Evolutionary conservation across 2,797 vertebrate species (phyloP).

Genomic region (Strix occidentalis): DNA sequence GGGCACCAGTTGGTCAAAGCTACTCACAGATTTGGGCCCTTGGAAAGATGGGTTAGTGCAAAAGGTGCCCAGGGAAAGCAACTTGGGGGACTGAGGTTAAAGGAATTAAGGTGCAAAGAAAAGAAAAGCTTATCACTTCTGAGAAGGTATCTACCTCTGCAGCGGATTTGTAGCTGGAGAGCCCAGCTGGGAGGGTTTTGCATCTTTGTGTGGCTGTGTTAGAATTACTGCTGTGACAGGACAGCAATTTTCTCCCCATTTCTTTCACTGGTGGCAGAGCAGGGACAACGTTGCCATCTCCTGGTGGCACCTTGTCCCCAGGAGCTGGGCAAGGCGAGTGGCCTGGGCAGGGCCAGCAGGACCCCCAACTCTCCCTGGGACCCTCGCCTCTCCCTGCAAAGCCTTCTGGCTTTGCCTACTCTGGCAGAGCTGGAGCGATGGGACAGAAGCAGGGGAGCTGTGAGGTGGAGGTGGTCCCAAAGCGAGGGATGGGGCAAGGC

Average conservation of each 20-base stretch:
- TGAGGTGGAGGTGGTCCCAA: neutral
- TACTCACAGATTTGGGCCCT: neutral
- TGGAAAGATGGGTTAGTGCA: neutral
- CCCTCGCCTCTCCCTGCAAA: neutral
- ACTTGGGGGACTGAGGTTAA: neutral
- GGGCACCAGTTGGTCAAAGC: neutral
- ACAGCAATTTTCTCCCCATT: fast-evolving
- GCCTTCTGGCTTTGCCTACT: neutral
- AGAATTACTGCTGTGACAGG: fast-evolving
- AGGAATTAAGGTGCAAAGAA: neutral
- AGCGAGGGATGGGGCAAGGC: neutral
- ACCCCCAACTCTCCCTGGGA: neutral
- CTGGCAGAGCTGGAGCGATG: neutral
- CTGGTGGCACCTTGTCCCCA: neutral
- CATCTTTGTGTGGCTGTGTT: fast-evolving
- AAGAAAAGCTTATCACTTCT: neutral
- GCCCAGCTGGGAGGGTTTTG: neutral
- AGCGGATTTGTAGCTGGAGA: neutral
- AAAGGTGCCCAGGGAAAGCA: neutral
- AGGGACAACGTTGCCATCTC: neutral
- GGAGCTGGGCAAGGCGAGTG: fast-evolving
- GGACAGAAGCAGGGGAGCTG: neutral
- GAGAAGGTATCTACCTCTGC: neutral
- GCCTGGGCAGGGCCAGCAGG: neutral
- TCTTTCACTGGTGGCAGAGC: neutral